Evolutionary conservation across 2,888 invertebrate genomes (phyloP), one percentile per base, ranked within the genome.

Genomic region (Furcula furcula): DNA sequence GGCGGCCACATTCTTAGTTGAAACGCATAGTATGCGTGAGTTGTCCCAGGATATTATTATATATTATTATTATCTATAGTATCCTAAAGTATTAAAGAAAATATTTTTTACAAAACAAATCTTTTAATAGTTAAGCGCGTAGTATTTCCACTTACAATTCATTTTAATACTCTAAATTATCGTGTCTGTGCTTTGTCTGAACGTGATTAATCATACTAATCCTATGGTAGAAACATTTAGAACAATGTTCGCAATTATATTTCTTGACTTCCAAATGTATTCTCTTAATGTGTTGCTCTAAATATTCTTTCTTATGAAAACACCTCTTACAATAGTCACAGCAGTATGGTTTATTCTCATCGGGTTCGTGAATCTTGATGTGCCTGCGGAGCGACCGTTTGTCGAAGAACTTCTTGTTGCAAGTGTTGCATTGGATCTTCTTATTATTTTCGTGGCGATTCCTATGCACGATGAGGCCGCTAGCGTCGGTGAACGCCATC

Each of bases 261-360:
- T 6, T 1, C 10, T 12, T 25, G 4, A 4, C 0, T 4, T 5
- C 5, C 21, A 10, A 14, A 22, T 49, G 49, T 6, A 1, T n/a
- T 2, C 6, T 5, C 4, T 22, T 5, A 0, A 53, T 33, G 29
- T 53, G 53, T 1, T 0, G 0, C 1, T 6, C 6, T 13, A 52
- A 28, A 34, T 28, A 7, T 0, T 0, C 0, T 35, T 35, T 47
- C 7, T 0, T 0, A 7, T 2, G 5, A 7, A 11, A 46, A 12
- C 3, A 5, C 6, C 53, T 53, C 0, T 29, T 29, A 29, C 72
- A 72, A 18, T 50, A 26, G 13, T 53, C 46, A 14, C 50, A 53
- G 9, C 29, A 14, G 10, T n/a, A 34, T 3, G 20, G 23, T 34
- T 11, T 18, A 20, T 12, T 12, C 12, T n/a, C 12, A 14, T 29